A percentile compares a stretch with the other conserved stretches of the same genome.
phyloP scores from a whole-genome alignment of 2,797 vertebrate genomes.

The Rhynchotus rufescens region DNA sequence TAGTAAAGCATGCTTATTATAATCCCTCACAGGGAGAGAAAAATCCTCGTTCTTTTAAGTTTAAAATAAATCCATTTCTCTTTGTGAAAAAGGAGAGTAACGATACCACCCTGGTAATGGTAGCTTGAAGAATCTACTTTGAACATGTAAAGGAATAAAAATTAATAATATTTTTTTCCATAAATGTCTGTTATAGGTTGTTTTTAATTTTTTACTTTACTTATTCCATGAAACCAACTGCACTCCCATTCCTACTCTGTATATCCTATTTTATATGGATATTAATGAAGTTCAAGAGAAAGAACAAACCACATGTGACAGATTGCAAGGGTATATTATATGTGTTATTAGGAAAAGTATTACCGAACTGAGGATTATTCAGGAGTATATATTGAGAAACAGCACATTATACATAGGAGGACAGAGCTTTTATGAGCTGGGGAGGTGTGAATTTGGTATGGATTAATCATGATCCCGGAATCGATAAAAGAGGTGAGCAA shows the following conservation, averaged over 20 bases:
- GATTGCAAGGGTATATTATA: background rate
- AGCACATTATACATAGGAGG: conserved; percentile 9
- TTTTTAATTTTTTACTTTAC: background rate
- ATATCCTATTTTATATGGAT: background rate
- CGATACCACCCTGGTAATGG: background rate
- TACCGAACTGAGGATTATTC: conserved; percentile 17
- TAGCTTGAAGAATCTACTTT: background rate
- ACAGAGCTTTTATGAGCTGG: conserved; percentile 1
- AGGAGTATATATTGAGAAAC: background rate
- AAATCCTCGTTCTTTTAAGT: background rate
- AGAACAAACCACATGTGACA: background rate
- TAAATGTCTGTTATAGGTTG: background rate
- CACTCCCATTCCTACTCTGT: background rate
- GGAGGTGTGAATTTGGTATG: conserved; percentile 21
- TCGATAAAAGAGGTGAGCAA: background rate
- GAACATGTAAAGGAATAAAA: background rate
- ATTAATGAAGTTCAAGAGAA: background rate
- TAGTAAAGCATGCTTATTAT: background rate
- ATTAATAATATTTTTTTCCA: background rate
- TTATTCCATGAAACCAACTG: background rate
- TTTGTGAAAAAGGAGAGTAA: background rate
- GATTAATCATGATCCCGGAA: background rate
- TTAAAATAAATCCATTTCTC: background rate
- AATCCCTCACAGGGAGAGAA: background rate
- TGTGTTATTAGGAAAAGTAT: conserved; percentile 20